Evolutionary conservation across 2,888 invertebrate genomes (phyloP).

Genomic region (Nephrotoma guestfalica): DNA sequence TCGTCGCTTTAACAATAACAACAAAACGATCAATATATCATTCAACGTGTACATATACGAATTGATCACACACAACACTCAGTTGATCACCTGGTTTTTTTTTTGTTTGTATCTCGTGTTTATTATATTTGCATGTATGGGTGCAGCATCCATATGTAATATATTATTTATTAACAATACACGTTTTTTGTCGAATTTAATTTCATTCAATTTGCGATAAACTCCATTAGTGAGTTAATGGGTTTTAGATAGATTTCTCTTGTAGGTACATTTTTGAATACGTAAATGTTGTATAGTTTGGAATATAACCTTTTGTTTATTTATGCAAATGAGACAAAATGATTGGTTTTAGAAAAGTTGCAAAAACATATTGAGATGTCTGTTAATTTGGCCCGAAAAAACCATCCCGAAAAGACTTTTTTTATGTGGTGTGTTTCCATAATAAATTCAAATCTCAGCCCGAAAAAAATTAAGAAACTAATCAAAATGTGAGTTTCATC

Average conservation of each 20-base stretch:
- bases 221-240: slow-evolving; percentile 7
- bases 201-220: slow-evolving; percentile 7
- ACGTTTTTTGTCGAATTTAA: slow-evolving; percentile 2
- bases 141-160: background rate
- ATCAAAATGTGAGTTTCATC: too few relatives aligned
- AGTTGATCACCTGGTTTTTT: background rate
- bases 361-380: too few relatives aligned
- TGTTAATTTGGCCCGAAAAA: too few relatives aligned
- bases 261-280: background rate
- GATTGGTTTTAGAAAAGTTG: too few relatives aligned
- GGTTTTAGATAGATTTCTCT: slow-evolving; percentile 4
- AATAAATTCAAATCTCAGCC: too few relatives aligned
- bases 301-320: background rate
- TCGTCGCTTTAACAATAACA: background rate
- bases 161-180: background rate
- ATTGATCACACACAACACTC: background rate
- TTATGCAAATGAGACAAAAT: too few relatives aligned
- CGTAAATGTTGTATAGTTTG: background rate
- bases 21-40: background rate
- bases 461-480: too few relatives aligned
- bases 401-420: too few relatives aligned
- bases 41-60: background rate
- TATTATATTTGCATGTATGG: background rate
- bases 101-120: background rate
- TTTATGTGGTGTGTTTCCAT: too few relatives aligned